Percentiles rank a stretch among this genome's conserved stretches.
phyloP scores from a whole-genome alignment of 2,797 vertebrate species.

The Pipistrellus nathusii region DNA sequence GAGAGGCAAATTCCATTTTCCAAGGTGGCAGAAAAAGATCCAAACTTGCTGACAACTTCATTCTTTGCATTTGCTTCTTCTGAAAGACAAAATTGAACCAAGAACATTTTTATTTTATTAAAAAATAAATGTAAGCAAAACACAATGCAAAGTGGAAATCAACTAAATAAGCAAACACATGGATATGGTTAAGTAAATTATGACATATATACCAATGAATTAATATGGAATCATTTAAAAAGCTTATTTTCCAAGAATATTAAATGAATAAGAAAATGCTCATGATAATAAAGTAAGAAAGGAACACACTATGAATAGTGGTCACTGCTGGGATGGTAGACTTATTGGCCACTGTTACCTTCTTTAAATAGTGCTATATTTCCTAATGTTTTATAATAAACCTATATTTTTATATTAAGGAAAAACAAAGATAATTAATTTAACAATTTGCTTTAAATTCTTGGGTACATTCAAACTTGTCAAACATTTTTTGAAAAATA shows the following conservation, averaged over 20 bases:
- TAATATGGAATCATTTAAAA: slow-evolving; percentile 3
- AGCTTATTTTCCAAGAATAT: slow-evolving; percentile 18
- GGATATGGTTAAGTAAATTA: not conserved
- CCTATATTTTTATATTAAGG: not conserved
- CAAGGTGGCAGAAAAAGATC: slow-evolving; percentile 93
- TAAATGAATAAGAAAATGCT: slow-evolving; percentile 43
- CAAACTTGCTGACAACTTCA: slow-evolving; percentile 88
- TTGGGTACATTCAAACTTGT: not conserved
- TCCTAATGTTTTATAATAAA: slow-evolving; percentile 10
- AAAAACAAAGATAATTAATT: slow-evolving; percentile 18
- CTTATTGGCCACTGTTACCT: not conserved
- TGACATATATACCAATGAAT: not conserved
- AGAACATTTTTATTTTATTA: slow-evolving; percentile 35
- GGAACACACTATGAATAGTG: not conserved
- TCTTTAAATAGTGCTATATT: slow-evolving; percentile 23
- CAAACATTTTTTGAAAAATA: not conserved
- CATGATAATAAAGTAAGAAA: not conserved
- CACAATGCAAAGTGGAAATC: slow-evolving; percentile 12
- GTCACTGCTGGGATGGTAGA: not conserved
- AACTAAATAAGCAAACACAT: slow-evolving; percentile 37
- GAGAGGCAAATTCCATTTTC: slow-evolving; percentile 93
- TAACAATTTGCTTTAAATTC: not conserved
- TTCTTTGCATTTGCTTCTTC: slow-evolving; percentile 77
- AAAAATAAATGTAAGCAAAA: slow-evolving; percentile 39
- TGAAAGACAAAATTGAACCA: slow-evolving; percentile 72